Evolutionary conservation across 1,140 invertebrate genomes (phyloP), one percentile per base, ranked within the genome.

Genomic region (Zaprionus gabonicus): DNA sequence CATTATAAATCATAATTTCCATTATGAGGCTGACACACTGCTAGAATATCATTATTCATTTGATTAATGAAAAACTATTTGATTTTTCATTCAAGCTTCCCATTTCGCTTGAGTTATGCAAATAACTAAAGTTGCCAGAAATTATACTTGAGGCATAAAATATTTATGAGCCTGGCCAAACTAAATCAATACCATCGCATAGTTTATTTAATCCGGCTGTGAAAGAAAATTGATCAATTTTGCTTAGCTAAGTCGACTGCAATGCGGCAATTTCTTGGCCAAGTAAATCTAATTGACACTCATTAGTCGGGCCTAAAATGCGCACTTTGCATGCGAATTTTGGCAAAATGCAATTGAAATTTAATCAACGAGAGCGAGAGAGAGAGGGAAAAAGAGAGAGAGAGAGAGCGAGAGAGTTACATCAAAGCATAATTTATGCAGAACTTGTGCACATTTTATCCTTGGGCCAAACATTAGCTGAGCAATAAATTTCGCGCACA

Each of bases 401-500:
- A 44, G n/a, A 17, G n/a, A 9, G 41, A 2, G 1, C 17, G 41
- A 17, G 49, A 78, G 25, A 25, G 59, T 58, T 74, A 63, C 71
- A 74, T 73, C 71, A 73, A 49, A 56, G 80, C 58, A 77, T 80
- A 79, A 88, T 90, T 79, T 84, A 88, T 88, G 79, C 73, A 88
- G 74, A 78, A 76, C 65, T 80, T 77, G 41, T 59, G 66, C 57
- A 70, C 53, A 59, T 81, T 85, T 78, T 85, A 82, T 90, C 76
- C 85, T 78, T 77, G 55, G 85, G 77, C 73, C 76, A 81, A 82
- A 77, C 85, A 90, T 90, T 90, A 85, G 85, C 81, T 51, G 53
- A 82, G 85, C 76, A 90, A 90, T 90, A 90, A 85, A 90, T 90
- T 90, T 73, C 69, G 83, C 81, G 85, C 81, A 77, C 85, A 90